Evolutionary conservation across 2,797 vertebrate species (phyloP), one percentile per base, ranked within the genome.

Genomic region (Lutjanus campechanus): DNA sequence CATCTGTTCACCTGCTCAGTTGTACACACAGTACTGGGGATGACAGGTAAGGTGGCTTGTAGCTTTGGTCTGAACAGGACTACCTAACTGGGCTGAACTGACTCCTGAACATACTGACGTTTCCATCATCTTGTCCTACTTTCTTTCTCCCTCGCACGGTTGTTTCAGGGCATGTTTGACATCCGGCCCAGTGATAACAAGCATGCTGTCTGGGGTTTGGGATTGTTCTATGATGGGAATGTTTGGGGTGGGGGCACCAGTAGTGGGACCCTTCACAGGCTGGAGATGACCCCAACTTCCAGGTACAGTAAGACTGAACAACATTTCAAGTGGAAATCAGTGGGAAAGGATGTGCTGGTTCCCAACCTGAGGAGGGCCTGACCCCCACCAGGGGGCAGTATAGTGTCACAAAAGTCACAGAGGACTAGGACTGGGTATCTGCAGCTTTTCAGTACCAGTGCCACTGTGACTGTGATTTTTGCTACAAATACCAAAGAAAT

Each of bases 231-330:
- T 36, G 56, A 29, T 13, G 22, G 54, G 19, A 50, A n/a, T 62
- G 8, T 67, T 56, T 40, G 20, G 54, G 59, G 19, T 66, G 66
- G 67, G 46, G 40, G 29, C 13, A 2, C 70, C 54, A 80, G 53
- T 43, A 25, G n/a, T 64, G 62, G 36, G 65, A 77, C n/a, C 36
- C 36, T 76, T 79, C 44, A 73, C 55, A 82, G 81, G 15, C 43
- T 76, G 65, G 43, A 67, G 55, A 71, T 76, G 59, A 36, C 65
- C 58, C 87, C 58, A 76, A 25, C 51, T 11, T 85, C 54, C 87
- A 90, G 87, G 85, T 91, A 90, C 77, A 73, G 81, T 82, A 64
- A 64, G 17, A 73, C n/a, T 55, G 53, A 51, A 10, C 25, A 44
- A 40, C 1, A 47, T 10, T 73, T 68, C 16, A 20, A 20, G 25